Evolutionary conservation across 2,797 vertebrate species (phyloP), one percentile per base, ranked within the genome.

Genomic region (Pipistrellus pipistrellus): DNA sequence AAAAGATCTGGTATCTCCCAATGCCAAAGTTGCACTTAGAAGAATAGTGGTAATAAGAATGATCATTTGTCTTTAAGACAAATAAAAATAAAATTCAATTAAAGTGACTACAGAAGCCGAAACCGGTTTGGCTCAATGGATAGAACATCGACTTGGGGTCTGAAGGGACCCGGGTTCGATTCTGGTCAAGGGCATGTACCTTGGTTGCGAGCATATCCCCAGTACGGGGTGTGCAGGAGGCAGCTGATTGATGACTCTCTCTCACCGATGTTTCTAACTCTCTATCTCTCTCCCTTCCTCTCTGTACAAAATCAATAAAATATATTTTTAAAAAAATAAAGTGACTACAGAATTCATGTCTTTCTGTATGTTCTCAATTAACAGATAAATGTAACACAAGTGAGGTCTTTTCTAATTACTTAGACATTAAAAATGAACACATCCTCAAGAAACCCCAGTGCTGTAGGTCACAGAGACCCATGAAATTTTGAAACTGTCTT

Each of bases 11-110:
- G 20, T 18, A 32, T 86, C 75, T 91, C 77, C 57, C n/a, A 84
- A 15, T 15, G 38, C 27, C 71, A 46, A 85, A 62, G 53, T 6
- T 64, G 12, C 38, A 64, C 25, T 83, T 76, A 59, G 38, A 76
- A 71, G 35, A 78, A 73, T 48, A 83, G 35, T 13, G 25, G 57
- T 38, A 30, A 38, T 57, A 23, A 23, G 44, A 35, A 85, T 3
- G 12, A 38, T 51, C 15, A 41, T 35, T 64, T 78, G 12, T 44
- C 59, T 91, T 92, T 90, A 55, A 64, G n/a, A 84, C 62, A 73
- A 68, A 35, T 62, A 55, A 71, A 41, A 86, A 80, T 73, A 85
- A 96, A 96, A 77, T 69, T 48, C 38, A 86, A 38, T 82, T 77
- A 75, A 46, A 57, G 55, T 82, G 38, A 80, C 48, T 44, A 59